phyloP scores from a whole-genome alignment of 92 coral and sea anemone species.

The Bergia sp. region DNA sequence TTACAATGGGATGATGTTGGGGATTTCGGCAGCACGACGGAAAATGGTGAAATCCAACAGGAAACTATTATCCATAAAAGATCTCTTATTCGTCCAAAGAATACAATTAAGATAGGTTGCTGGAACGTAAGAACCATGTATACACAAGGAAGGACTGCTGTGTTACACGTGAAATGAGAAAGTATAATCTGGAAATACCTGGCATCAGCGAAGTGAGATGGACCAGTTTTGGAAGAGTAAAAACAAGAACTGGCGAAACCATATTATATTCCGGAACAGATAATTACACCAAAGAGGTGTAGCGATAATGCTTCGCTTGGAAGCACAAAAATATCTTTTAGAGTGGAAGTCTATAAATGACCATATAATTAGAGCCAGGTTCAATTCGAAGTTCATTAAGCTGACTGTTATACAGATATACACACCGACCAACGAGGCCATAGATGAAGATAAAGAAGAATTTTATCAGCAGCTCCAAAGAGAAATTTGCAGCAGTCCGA shows the following conservation, averaged over 20 bases:
- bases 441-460: neutral
- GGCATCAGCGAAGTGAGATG: constrained; percentile 1
- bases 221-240: neutral
- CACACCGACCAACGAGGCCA: too few relatives aligned
- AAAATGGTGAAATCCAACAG: constrained; percentile 21
- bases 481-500: neutral
- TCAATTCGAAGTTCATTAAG: too few relatives aligned
- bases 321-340: neutral
- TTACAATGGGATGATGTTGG: neutral
- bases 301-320: neutral
- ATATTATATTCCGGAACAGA: neutral
- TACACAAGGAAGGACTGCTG: too few relatives aligned
- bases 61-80: constrained; percentile 4
- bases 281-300: neutral
- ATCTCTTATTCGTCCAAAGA: constrained; percentile 3
- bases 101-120: neutral
- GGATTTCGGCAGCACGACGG: neutral
- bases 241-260: too few relatives aligned
- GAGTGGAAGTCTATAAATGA: too few relatives aligned
- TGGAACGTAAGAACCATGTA: neutral
- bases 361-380: too few relatives aligned
- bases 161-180: too few relatives aligned
- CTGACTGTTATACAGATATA: too few relatives aligned
- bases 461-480: neutral
- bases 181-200: neutral